phyloP scores from a whole-genome alignment of 2,113 vertebrate genomes.

The Apteryx mantelli region DNA sequence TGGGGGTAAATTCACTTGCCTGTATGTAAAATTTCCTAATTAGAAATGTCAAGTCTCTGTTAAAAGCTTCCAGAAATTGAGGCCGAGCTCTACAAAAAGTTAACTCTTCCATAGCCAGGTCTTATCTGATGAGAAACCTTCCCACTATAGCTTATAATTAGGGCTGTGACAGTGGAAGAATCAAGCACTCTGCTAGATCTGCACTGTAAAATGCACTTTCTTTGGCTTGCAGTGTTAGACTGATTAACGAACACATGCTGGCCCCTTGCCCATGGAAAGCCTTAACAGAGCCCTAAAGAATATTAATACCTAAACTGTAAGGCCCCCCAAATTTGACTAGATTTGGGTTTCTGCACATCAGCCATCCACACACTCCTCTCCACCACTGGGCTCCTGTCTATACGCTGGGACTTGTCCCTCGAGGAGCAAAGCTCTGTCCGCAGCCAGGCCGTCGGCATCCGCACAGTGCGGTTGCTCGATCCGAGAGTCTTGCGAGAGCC shows the following conservation, averaged over 20 bases:
- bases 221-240: background rate
- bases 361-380: background rate
- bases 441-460: background rate
- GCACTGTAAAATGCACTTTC: background rate
- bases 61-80: constrained; percentile 74
- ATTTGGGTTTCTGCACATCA: background rate
- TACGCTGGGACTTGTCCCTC: background rate
- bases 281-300: background rate
- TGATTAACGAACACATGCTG: background rate
- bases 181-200: background rate
- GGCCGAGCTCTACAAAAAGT: constrained; percentile 53
- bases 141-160: background rate
- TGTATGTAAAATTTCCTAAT: constrained; percentile 86
- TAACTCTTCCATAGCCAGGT: constrained; percentile 63
- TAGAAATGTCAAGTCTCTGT: constrained; percentile 81
- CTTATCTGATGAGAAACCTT: background rate
- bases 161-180: background rate
- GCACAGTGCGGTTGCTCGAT: background rate
- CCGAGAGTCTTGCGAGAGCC: background rate
- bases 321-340: background rate
- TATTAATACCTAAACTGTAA: background rate
- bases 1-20: constrained; percentile 91
- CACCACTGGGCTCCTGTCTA: background rate
- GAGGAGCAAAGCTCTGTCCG: background rate
- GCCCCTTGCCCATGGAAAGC: background rate